A percentile compares a stretch with the other conserved stretches of the same genome.
Conservation (phyloP, 2,113 vertebrate genomes). For the Motacilla alba region DNA sequence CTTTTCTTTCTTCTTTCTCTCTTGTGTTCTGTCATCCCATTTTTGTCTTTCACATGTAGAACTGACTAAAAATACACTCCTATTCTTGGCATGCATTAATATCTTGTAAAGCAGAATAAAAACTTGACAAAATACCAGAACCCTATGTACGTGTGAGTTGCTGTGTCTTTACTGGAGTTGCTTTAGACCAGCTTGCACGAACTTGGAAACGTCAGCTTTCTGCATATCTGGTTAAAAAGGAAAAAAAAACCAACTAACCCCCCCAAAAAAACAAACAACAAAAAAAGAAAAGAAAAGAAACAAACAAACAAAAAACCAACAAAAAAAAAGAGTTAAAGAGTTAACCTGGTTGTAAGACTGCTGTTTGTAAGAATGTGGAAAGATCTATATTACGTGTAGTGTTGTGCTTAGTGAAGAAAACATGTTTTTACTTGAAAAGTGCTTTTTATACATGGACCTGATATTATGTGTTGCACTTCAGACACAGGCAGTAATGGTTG, state of each 20-base stretch:
- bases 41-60: background rate
- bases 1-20: conserved; percentile 8
- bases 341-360: background rate
- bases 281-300: background rate
- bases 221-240: background rate
- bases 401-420: background rate
- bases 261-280: too few species aligned
- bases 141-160: background rate
- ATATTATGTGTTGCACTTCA: background rate
- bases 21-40: background rate
- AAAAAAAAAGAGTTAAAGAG: background rate
- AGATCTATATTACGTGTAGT: rapidly evolving
- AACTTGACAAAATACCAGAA: background rate
- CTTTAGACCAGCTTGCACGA: background rate
- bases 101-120: background rate
- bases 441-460: background rate
- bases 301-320: too few species aligned
- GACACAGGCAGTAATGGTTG: background rate
- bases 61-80: conserved; percentile 2
- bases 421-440: background rate
- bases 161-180: background rate
- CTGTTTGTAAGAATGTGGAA: background rate
- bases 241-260: too few species aligned
- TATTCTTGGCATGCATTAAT: background rate
- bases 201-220: background rate